phyloP scores from a whole-genome alignment of 2,888 invertebrate species.

The Mythimna ferrago region DNA sequence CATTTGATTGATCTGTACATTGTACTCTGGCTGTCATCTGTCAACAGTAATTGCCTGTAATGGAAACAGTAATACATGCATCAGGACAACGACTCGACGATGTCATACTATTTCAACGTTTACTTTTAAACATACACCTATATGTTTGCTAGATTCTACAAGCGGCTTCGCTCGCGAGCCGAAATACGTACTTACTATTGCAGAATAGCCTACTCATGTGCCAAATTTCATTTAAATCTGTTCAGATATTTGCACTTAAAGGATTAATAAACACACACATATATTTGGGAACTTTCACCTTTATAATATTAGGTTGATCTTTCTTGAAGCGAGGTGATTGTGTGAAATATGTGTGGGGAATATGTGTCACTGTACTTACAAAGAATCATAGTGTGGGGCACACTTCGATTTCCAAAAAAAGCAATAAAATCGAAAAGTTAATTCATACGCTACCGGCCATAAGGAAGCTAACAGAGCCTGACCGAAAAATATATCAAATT shows the following conservation, averaged over 20 bases:
- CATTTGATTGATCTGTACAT: slow-evolving; percentile 48
- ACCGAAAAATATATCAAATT: slow-evolving; percentile 60
- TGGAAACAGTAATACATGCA: slow-evolving; percentile 25
- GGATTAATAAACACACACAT: no score
- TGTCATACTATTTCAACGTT: slow-evolving; percentile 14
- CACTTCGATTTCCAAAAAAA: slow-evolving; percentile 22
- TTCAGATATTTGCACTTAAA: background rate
- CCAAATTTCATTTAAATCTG: background rate
- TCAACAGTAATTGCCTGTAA: slow-evolving; percentile 57
- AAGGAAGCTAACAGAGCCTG: slow-evolving; percentile 54
- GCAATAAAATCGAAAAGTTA: slow-evolving; percentile 20
- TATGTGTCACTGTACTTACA: slow-evolving; percentile 1
- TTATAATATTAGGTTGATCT: no score
- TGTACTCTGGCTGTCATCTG: slow-evolving; percentile 45
- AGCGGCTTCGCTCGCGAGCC: no score
- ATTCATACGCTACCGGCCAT: slow-evolving; percentile 52
- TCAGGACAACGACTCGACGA: slow-evolving; percentile 35
- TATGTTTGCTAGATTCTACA: background rate
- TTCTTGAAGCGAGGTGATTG: background rate
- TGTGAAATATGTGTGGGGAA: background rate
- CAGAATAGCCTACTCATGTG: background rate
- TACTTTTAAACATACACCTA: background rate
- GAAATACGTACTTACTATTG: background rate
- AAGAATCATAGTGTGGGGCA: slow-evolving; percentile 23
- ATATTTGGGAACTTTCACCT: no score